Evolutionary conservation across 2,888 invertebrate species (phyloP).

Genomic region (Tetragonisca angustula): DNA sequence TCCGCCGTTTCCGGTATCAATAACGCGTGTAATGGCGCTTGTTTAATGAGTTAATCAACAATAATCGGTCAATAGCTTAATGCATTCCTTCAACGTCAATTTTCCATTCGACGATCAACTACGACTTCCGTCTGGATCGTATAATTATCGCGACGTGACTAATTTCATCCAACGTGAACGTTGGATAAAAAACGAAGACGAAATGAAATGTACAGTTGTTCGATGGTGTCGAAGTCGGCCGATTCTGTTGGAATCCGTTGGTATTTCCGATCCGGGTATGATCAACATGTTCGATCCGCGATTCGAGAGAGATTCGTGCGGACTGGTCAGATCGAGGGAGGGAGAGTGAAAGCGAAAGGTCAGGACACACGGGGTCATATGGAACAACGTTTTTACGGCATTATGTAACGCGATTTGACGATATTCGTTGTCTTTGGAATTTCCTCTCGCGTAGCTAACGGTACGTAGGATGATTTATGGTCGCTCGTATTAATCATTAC

Average conservation of each 20-base stretch:
- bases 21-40: neutral
- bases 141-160: constrained; percentile 18
- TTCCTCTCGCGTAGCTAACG: neutral
- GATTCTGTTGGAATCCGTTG: constrained; percentile 36
- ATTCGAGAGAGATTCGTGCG: constrained; percentile 49
- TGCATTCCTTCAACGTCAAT: neutral
- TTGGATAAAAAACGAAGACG: neutral
- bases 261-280: constrained; percentile 48
- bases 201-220: neutral
- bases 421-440: constrained; percentile 35
- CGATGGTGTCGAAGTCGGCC: neutral
- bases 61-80: constrained; percentile 28
- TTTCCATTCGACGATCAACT: constrained; percentile 11
- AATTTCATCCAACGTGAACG: neutral
- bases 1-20: neutral
- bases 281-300: constrained; percentile 59
- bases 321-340: constrained; percentile 63
- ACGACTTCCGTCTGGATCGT: constrained; percentile 1
- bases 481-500: no score
- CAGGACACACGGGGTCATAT: constrained; percentile 79
- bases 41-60: neutral
- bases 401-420: constrained; percentile 70
- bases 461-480: neutral
- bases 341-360: constrained; percentile 84
- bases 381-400: constrained; percentile 78